Evolutionary conservation across 2,888 invertebrate species (phyloP).

Genomic region (Diachrysia chrysitis): DNA sequence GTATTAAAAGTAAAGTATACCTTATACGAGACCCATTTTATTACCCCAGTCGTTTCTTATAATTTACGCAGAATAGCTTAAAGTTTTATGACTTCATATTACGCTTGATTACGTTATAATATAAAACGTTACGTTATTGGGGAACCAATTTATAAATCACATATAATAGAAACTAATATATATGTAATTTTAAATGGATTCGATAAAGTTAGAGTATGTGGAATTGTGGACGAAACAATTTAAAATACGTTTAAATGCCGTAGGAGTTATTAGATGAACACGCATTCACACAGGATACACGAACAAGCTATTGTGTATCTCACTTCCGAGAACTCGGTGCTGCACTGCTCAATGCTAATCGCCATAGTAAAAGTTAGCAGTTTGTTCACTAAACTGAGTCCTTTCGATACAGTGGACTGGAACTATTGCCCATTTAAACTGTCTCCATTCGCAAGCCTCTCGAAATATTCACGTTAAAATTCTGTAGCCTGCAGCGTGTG

Average conservation of each 20-base stretch:
- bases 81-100: neutral
- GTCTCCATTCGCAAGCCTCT: neutral
- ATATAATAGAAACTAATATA: no score
- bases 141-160: neutral
- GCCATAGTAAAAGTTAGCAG: conserved; percentile 1
- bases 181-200: no score
- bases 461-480: conserved; percentile 4
- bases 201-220: no score
- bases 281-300: neutral
- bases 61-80: neutral
- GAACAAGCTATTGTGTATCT: conserved; percentile 4
- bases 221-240: no score
- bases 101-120: neutral
- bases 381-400: conserved; percentile 1
- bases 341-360: conserved; percentile 2
- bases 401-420: neutral
- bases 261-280: neutral
- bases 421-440: conserved; percentile 3
- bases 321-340: neutral
- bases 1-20: neutral
- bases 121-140: no score
- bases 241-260: neutral
- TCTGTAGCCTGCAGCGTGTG: neutral
- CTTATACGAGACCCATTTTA: neutral
- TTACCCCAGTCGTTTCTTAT: neutral